These are phyloP conservation scores for Willowsia nigromaculata DNA, from an alignment of 2,888 invertebrate genomes.

Conservation along the genomic window DNA sequence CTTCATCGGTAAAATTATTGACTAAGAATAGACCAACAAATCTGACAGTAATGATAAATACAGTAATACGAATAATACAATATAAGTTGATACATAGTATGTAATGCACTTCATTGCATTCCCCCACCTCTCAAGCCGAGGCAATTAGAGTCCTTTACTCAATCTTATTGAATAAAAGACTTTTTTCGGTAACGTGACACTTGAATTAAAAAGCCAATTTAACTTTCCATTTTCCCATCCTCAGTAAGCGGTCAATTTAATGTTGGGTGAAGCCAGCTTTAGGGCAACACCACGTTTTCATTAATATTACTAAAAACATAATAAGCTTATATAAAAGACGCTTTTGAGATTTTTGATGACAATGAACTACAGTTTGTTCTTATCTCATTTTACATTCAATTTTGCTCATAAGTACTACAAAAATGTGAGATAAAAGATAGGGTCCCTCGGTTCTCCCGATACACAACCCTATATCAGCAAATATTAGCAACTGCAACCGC, in stretches of 20 bases:
- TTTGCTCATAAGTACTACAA: conserved; percentile 48
- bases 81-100: neutral
- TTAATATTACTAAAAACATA: neutral
- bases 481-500: conserved; percentile 90
- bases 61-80: neutral
- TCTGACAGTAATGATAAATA: neutral
- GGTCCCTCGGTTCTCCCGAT: conserved; percentile 18
- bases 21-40: conserved; percentile 10
- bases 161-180: neutral
- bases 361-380: neutral
- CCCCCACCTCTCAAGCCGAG: neutral
- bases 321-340: too few relatives aligned
- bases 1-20: neutral
- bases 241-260: neutral
- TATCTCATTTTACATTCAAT: neutral
- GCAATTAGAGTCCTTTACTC: neutral
- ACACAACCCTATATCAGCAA: conserved; percentile 67
- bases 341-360: conserved; percentile 23
- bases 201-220: neutral
- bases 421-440: conserved; percentile 54
- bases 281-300: neutral
- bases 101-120: neutral
- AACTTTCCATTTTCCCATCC: neutral
- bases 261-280: conserved; percentile 43
- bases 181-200: neutral